Base-by-base conservation (phyloP, 92 coral and sea anemone genomes). In the Zoanthus solanderi region DNA sequence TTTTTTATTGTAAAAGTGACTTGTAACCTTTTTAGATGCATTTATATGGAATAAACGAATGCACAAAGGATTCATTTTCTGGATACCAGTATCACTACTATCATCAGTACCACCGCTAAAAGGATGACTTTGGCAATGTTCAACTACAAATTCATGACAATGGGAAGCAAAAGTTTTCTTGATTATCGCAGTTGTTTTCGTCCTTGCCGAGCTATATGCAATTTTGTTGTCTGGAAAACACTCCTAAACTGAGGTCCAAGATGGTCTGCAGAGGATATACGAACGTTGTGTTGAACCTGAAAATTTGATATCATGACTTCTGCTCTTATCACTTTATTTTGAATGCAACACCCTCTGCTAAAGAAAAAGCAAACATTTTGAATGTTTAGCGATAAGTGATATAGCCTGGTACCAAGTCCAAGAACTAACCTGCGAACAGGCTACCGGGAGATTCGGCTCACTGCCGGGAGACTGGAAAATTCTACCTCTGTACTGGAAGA, bases 61-160 rank as follows among this genome's bases (percentile, higher is more conserved):
- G 82, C 61, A 88, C 1, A 72, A 89, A 54, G 91, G 87, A 46
- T 91, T 91, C 89, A 78, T 88, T 80, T 91, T 88, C 78, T 88
- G 45, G 13, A 87, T 50, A 58, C 86, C 89, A 0, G 89, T 91
- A 85, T 91, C 91, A 83, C 58, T 91, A 34, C 82, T 75, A 1
- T 89, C 91, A 88, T 91, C 93, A 5, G 84, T 91, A 71, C 89
- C 93, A 71, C 87, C 30, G 78, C 89, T 91, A 61, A 75, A 88
- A 48, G 93, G 93, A 91, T 91, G 91, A 56, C 46, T 91, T 52
- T 87, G 45, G 75, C 91, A 85, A 56, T 84, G 88, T 23, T 87
- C 77, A 48, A 78, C 89, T 30, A 87, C 66, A 77, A 28, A 87
- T 17, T 18, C 0, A 75, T 76, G 89, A 37, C 89, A 87, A 14